phyloP scores from a whole-genome alignment of 92 coral and sea anemone genomes.

The Epizoanthus fatuus region DNA sequence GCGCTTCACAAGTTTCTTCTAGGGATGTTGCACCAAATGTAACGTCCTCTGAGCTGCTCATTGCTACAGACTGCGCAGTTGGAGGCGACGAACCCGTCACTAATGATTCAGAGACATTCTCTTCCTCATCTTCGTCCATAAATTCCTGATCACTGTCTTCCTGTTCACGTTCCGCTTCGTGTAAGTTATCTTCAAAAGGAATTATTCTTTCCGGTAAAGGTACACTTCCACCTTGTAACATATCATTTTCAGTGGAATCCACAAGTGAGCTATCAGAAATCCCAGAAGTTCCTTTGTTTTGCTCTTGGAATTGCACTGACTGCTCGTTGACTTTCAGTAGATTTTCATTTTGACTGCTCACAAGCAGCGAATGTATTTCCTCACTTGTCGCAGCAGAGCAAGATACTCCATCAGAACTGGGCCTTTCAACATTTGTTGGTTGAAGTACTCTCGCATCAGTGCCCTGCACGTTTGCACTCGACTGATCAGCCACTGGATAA shows the following conservation, averaged over 20 bases:
- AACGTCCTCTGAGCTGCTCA: background rate
- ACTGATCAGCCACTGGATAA: constrained; percentile 1
- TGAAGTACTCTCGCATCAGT: background rate
- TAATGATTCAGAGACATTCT: constrained; percentile 11
- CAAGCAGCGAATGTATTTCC: background rate
- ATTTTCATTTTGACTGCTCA: background rate
- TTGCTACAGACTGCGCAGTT: constrained; percentile 13
- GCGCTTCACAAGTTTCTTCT: background rate
- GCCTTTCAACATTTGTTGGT: constrained; percentile 10
- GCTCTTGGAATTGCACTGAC: background rate
- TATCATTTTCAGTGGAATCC: constrained; percentile 32
- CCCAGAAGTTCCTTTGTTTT: background rate
- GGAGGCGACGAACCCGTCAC: constrained; percentile 14
- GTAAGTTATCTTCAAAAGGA: background rate
- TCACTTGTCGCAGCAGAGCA: constrained; percentile 1
- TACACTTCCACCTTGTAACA: background rate
- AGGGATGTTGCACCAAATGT: background rate
- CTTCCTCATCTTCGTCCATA: background rate
- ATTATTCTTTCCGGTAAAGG: background rate
- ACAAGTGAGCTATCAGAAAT: background rate
- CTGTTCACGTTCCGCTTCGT: background rate
- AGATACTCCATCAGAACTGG: constrained; percentile 11
- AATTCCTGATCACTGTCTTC: background rate
- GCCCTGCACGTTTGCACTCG: background rate
- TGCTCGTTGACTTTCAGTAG: background rate